Percentiles rank a stretch among this genome's conserved stretches.
Evolutionary conservation across 2,113 vertebrate genomes (phyloP).

Genomic region (Clinocottus analis): DNA sequence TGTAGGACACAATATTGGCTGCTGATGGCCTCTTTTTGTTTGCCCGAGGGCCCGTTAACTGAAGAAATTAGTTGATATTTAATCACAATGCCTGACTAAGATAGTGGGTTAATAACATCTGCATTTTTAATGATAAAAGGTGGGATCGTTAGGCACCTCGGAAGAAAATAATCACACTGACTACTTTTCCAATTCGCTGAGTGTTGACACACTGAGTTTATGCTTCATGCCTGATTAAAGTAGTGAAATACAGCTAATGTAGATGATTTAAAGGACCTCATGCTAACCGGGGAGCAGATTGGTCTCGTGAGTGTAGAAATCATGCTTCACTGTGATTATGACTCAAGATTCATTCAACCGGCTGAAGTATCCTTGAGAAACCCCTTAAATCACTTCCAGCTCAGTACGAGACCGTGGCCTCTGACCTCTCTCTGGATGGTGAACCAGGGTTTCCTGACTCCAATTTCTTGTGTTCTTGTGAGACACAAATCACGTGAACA

Average conservation of each 20-base stretch:
- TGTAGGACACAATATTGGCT: background rate
- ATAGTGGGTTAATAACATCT: constrained; percentile 62
- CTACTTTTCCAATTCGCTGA: constrained; percentile 21
- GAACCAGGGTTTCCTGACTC: background rate
- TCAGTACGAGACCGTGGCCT: constrained; percentile 2
- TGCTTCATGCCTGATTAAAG: constrained; percentile 24
- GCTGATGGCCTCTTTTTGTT: constrained; percentile 18
- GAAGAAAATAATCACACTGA: constrained; percentile 22
- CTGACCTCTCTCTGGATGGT: background rate
- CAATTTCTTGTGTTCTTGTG: background rate
- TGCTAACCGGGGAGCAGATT: constrained; percentile 2
- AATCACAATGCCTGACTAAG: constrained; percentile 37
- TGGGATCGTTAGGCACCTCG: constrained; percentile 27
- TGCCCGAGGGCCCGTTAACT: constrained; percentile 3
- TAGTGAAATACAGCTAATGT: constrained; percentile 5
- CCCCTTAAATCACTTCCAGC: constrained; percentile 19
- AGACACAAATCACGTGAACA: background rate
- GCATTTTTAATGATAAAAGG: constrained; percentile 63
- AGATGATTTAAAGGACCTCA: constrained; percentile 21
- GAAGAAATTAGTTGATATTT: constrained; percentile 20
- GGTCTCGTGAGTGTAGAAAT: background rate
- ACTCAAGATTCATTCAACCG: constrained; percentile 27
- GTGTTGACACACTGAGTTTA: background rate
- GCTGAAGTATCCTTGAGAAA: constrained; percentile 47
- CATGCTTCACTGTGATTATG: constrained; percentile 9